These are phyloP conservation scores for Agriopis aurantiaria DNA, from an alignment of 2,888 invertebrate genomes.

Conservation along the genomic window DNA sequence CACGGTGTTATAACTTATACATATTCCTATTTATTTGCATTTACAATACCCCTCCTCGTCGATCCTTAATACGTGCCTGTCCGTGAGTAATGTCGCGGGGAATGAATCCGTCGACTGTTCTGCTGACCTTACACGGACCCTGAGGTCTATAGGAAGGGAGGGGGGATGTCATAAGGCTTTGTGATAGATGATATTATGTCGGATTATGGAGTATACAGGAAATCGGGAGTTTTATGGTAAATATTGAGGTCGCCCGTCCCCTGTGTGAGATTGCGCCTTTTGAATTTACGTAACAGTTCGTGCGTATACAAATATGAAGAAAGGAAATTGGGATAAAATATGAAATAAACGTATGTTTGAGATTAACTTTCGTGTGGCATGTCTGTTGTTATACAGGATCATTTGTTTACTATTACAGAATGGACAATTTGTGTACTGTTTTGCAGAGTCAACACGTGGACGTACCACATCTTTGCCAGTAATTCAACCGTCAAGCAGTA, in stretches of 20 bases:
- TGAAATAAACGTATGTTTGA: too few relatives aligned
- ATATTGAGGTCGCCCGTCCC: constrained; percentile 13
- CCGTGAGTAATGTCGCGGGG: constrained; percentile 46
- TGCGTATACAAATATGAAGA: background rate
- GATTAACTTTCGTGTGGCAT: too few relatives aligned
- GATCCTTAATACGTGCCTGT: constrained; percentile 17
- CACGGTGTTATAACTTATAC: too few relatives aligned
- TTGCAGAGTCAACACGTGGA: too few relatives aligned
- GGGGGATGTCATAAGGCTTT: constrained; percentile 27
- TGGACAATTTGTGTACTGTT: too few relatives aligned
- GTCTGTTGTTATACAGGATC: too few relatives aligned
- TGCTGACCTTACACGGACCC: constrained; percentile 45
- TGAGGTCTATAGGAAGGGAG: constrained; percentile 1
- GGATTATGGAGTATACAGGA: constrained; percentile 30
- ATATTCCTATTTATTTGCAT: too few relatives aligned
- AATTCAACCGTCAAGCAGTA: too few relatives aligned
- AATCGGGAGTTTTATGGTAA: constrained; percentile 24
- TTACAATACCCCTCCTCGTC: background rate
- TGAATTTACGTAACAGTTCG: background rate
- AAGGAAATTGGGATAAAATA: too few relatives aligned
- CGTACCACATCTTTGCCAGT: too few relatives aligned
- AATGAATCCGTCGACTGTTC: constrained; percentile 42
- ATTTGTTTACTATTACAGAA: too few relatives aligned
- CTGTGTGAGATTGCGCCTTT: constrained; percentile 13
- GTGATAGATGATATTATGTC: constrained; percentile 33